Conservation (phyloP, 2,797 vertebrate genomes). For the Eulemur coronatus region DNA sequence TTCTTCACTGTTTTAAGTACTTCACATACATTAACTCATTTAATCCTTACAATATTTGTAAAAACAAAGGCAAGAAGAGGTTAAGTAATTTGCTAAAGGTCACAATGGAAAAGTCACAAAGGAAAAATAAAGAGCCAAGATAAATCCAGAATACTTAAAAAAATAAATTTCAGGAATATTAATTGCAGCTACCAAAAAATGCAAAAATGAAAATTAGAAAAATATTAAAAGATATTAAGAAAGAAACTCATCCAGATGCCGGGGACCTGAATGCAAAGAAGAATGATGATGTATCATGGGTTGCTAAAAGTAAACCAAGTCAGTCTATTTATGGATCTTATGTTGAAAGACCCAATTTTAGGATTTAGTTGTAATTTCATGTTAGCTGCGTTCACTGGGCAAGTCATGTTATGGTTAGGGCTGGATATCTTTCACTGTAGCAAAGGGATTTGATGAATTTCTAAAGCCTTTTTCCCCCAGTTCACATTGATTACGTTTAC, state of each 20-base stretch:
- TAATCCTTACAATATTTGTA: not conserved
- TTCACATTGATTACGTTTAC: not conserved
- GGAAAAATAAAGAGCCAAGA: slow-evolving; percentile 1
- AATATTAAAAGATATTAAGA: not conserved
- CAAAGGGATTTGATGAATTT: slow-evolving; percentile 1
- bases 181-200: not conserved
- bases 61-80: not conserved
- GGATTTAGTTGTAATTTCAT: not conserved
- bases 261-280: not conserved
- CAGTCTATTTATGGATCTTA: not conserved
- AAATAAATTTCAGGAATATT: not conserved
- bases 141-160: not conserved
- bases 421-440: not conserved
- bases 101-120: not conserved
- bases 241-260: not conserved
- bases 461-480: not conserved
- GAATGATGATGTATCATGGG: not conserved
- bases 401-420: not conserved
- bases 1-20: not conserved
- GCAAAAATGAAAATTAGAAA: not conserved
- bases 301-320: slow-evolving; percentile 6
- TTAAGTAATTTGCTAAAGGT: slow-evolving; percentile 4
- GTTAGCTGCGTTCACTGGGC: not conserved
- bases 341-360: not conserved
- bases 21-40: not conserved